Evolutionary conservation across 2,113 vertebrate genomes (phyloP), one percentile per base, ranked within the genome.

Genomic region (Boulengeromyrus knoepffleri): DNA sequence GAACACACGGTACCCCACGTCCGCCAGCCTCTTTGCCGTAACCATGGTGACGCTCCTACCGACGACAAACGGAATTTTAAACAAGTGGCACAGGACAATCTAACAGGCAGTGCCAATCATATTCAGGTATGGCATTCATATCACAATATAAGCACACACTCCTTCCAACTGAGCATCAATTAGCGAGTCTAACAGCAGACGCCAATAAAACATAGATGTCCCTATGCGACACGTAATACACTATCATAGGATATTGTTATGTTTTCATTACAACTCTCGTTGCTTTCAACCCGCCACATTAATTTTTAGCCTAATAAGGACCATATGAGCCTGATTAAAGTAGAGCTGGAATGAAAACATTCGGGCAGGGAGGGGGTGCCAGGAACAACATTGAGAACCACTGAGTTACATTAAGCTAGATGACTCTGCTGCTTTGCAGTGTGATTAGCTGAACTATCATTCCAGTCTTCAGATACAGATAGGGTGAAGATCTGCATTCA

Each of bases 1-100:
- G 91, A 99, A 97, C 0, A 97, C 89, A 92, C 96, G 96, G 91
- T 99, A 99, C 9, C 98, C 96, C 1, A 97, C 56, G 90, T 99
- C 97, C 12, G 98, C 98, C 24, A 99, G 88, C 27, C 96, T 97
- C 96, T 97, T 99, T n/a, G 92, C 94, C 46, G 96, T 94, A 19
- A 97, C 93, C 98, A 99, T 99, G 91, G 62, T 90, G 90, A 90
- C 4, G 83, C 49, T 84, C 90, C 93, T 92, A 86, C 88, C 92
- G 92, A 42, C 39, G 36, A 42, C 31, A 89, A 45, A 88, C 87
- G 90, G 91, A 5, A 62, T 21, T 80, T 70, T 70, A 56, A 56
- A 17, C 42, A 5, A 13, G n/a, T 50, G 17, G 24, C n/a, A 66
- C 62, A 66, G 62, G n/a, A 66, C 62, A 66, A 66, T 66, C 21